These are phyloP conservation scores for Vultur gryphus DNA, from an alignment of 2,797 vertebrate genomes.

Conservation along the genomic window DNA sequence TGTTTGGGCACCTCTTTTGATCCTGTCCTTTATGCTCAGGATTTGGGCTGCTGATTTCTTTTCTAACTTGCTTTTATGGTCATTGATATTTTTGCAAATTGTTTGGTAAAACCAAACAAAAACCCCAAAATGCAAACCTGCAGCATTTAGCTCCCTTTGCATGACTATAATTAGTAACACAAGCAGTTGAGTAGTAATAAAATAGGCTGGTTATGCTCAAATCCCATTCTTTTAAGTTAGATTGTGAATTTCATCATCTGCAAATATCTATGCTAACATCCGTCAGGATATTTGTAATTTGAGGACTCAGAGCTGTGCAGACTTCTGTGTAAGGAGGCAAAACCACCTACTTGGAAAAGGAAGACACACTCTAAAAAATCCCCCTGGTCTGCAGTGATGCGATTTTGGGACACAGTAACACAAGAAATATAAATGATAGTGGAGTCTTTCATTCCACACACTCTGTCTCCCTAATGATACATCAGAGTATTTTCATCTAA, in stretches of 20 bases:
- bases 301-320: not conserved
- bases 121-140: not conserved
- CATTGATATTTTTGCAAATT: not conserved
- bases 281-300: not conserved
- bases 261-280: not conserved
- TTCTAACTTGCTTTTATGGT: not conserved
- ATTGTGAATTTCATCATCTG: not conserved
- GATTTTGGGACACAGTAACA: constrained; percentile 10
- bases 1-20: not conserved
- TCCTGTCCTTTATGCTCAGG: not conserved
- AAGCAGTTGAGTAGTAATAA: not conserved
- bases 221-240: not conserved
- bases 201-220: not conserved
- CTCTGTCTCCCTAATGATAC: constrained; percentile 53
- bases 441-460: constrained; percentile 26
- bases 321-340: not conserved
- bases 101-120: not conserved
- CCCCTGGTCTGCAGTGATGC: not conserved
- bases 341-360: not conserved
- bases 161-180: not conserved
- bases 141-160: not conserved
- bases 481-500: constrained; percentile 55
- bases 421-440: constrained; percentile 40
- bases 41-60: not conserved
- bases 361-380: not conserved